A percentile compares a stretch with the other conserved stretches of the same genome.
phyloP scores from a whole-genome alignment of 2,797 vertebrate species.

The Poecile montanus region DNA sequence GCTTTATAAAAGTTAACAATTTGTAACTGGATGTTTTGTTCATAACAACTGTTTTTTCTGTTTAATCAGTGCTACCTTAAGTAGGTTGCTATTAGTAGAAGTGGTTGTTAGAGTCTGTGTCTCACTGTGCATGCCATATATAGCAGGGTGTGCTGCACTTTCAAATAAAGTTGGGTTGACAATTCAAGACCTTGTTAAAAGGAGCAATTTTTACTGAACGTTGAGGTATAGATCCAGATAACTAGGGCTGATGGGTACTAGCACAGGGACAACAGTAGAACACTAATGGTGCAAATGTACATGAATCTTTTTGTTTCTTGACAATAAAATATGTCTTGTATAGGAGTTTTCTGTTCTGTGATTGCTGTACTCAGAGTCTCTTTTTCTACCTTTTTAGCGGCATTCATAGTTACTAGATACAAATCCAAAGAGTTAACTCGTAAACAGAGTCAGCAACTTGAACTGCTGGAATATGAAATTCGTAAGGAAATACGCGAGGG shows the following conservation, averaged over 20 bases:
- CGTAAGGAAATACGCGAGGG: slow-evolving; percentile 93
- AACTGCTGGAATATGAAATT: slow-evolving; percentile 87
- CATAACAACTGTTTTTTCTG: not conserved
- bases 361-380: not conserved
- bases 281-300: not conserved
- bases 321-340: not conserved
- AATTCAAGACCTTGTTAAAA: not conserved
- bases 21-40: not conserved
- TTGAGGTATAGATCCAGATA: not conserved
- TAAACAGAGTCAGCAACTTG: slow-evolving; percentile 84
- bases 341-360: not conserved
- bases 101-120: not conserved
- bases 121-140: not conserved
- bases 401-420: slow-evolving; percentile 78
- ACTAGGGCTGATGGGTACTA: not conserved
- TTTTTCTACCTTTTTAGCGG: slow-evolving; percentile 58
- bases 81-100: not conserved
- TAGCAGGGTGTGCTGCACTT: not conserved
- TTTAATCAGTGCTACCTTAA: not conserved
- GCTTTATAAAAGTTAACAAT: not conserved
- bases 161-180: not conserved
- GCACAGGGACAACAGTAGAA: not conserved
- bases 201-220: not conserved
- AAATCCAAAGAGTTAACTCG: slow-evolving; percentile 84
- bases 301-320: not conserved